Evolutionary conservation across 2,888 invertebrate genomes (phyloP), one percentile per base, ranked within the genome.

Genomic region (Bhutanitis thaidina): DNA sequence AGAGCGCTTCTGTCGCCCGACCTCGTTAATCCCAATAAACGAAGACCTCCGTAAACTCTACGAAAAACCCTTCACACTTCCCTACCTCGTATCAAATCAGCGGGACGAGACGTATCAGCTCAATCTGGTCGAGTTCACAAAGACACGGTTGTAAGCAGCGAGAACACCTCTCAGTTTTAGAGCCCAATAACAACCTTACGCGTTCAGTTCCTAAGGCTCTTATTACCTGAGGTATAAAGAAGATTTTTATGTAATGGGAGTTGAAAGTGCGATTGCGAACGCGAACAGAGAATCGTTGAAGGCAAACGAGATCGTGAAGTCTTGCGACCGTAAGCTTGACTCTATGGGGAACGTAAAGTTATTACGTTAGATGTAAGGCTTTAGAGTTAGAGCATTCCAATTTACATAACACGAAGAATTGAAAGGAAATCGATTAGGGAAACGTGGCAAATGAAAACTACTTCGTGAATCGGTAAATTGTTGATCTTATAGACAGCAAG

Each of bases 161-260:
- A 79, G 77, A 76, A 80, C 83, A 84, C 80, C 84, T 84, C 80
- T 79, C 77, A 80, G 74, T 82, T 86, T 82, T 77, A 81, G 77
- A 76, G 71, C 71, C 68, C 71, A 69, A 71, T 70, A 66, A 72
- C 79, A 71, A 80, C 64, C 62, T 74, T 70, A 65, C 55, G 58
- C 64, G 61, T 67, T 67, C 76, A 61, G 65, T 67, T 59, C 59
- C 58, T 56, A 58, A 60, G 68, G 58, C 69, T 71, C 68, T 65
- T 85, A 74, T 59, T 44, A 30, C 48, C 40, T 38, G n/a, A 27
- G 36, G 55, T 52, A 66, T 81, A 83, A 69, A 73, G 76, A 54
- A 52, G 58, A 55, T 73, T 80, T 83, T 81, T 65, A 69, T 69
- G 58, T 62, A 61, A 32, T 43, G 30, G 1, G 47, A 47, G 47